Base-by-base conservation (phyloP, 2,113 vertebrate genomes). In the Mionectes macconnelli region DNA sequence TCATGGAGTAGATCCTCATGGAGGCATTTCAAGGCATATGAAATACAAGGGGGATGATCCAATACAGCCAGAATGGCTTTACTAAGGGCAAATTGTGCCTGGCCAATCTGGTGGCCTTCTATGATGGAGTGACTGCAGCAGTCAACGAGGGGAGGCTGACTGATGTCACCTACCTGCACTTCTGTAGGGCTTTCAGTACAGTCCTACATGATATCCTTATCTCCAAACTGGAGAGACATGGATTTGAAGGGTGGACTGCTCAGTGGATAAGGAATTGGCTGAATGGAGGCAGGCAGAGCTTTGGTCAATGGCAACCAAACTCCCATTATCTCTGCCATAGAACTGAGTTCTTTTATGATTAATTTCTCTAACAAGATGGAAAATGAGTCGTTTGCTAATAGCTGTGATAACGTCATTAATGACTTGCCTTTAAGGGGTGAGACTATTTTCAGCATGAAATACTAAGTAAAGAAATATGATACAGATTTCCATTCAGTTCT, bases 381-480 rank as follows among this genome's bases (percentile, higher is more conserved):
- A 81, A 85, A 68, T 55, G 1, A 94, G n/a, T 87, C 4, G 21
- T 89, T 83, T 92, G 33, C 64, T 95, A 87, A 94, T 89, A 92
- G 74, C 31, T 81, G 6, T 64, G 84, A 82, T 94, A 94, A 79
- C 28, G 72, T 76, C 94, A 93, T 93, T 89, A 91, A 94, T 96
- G 72, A 91, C 21, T n/a, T 82, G 40, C 67, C 75, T 93, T 6
- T 53, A 77, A 82, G 47, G 40, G 37, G 17, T 72, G 47, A 81
- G 22, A 49, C 83, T 63, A 67, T 93, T 78, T 91, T 81, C 37
- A 47, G 44, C 37, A 14, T 84, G 79, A 93, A 94, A 74, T 47
- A 63, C 31, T 69, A 78, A 80, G 44, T 67, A 89, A 82, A 95
- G 53, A 87, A 82, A 85, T 73, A 75, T 3, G 55, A 79, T 93